Evolutionary conservation across 2,797 vertebrate species (phyloP).

Genomic region (Hippopotamyrus pictus): DNA sequence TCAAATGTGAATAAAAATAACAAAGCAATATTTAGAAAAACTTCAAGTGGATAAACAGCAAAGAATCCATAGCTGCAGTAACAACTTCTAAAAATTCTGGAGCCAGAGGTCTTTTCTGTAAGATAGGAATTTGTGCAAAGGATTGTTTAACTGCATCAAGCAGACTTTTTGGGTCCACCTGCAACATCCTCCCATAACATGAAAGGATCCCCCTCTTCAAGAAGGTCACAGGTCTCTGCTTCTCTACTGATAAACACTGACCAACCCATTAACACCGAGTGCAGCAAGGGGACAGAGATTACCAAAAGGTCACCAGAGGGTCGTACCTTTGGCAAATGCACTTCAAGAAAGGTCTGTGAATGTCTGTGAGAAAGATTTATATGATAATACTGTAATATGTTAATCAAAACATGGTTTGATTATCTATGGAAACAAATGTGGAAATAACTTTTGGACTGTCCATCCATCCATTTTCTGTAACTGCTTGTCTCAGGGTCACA

Average conservation of each 20-base stretch:
- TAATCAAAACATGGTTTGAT: background rate
- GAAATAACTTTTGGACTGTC: background rate
- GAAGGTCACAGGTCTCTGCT: background rate
- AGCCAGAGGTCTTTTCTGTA: background rate
- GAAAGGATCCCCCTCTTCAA: background rate
- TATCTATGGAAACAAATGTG: background rate
- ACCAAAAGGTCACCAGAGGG: background rate
- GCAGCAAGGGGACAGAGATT: background rate
- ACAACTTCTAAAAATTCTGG: background rate
- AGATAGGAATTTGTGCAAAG: background rate
- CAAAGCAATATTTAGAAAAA: background rate
- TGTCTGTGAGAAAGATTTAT: background rate
- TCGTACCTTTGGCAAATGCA: background rate
- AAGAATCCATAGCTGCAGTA: background rate
- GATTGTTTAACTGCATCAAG: background rate
- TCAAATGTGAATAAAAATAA: background rate
- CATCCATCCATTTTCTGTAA: background rate
- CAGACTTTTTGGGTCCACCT: background rate
- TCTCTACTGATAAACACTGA: constrained; percentile 15
- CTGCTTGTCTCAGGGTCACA: background rate
- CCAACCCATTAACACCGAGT: background rate
- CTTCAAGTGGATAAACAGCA: background rate
- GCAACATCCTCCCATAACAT: background rate
- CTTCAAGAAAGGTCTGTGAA: background rate
- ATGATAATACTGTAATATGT: background rate